A percentile compares a stretch with the other conserved stretches of the same genome.
Conservation (phyloP, 1,140 invertebrate genomes). For the Aphidius gifuensis region DNA sequence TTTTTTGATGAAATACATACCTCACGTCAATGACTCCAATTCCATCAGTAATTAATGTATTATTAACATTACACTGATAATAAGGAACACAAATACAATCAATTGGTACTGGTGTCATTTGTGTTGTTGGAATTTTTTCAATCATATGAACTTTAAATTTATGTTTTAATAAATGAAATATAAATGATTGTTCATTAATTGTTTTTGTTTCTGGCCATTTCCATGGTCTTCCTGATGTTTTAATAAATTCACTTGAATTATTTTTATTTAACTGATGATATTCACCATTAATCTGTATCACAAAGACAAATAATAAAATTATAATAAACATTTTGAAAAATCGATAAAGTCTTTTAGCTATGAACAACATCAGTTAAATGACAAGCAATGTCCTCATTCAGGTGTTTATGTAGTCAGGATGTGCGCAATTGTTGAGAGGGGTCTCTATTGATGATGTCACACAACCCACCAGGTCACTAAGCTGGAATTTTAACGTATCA, state of each 20-base stretch:
- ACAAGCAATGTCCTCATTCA: no score
- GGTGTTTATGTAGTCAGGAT: slow-evolving; percentile 13
- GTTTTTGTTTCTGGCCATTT: not conserved
- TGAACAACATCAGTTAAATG: no score
- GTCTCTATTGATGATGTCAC: no score
- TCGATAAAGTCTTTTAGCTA: no score
- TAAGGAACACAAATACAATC: slow-evolving; percentile 56
- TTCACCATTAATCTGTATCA: no score
- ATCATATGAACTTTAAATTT: slow-evolving; percentile 35
- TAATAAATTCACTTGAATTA: slow-evolving; percentile 6
- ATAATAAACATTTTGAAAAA: no score
- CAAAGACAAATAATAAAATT: no score
- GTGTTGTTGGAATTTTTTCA: slow-evolving; percentile 28
- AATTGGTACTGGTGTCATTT: not conserved
- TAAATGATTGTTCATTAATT: slow-evolving; percentile 15
- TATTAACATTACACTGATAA: slow-evolving; percentile 57
- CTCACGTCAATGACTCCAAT: slow-evolving; percentile 56
- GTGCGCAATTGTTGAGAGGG: not conserved
- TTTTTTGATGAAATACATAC: slow-evolving; percentile 29
- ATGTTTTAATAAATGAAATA: slow-evolving; percentile 38
- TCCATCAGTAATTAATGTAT: slow-evolving; percentile 55
- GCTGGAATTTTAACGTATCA: slow-evolving; percentile 1
- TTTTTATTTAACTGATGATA: no score
- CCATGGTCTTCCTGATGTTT: slow-evolving; percentile 1
- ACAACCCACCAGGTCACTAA: not conserved